phyloP scores from a whole-genome alignment of 1,140 invertebrate species.

The Pseudachorutes palmiensis region DNA sequence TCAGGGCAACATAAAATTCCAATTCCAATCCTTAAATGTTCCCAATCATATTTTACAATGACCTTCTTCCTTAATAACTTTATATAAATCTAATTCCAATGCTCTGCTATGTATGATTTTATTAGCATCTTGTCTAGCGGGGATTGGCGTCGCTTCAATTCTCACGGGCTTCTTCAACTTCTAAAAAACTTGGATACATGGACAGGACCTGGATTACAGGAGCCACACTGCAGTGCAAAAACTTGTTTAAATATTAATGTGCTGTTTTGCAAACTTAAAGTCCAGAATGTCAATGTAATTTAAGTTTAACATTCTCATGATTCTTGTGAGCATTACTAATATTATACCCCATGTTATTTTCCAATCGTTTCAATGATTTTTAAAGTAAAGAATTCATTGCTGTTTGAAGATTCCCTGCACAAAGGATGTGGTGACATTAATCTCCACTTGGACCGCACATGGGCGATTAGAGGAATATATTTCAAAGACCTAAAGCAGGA shows the following conservation, averaged over 20 bases:
- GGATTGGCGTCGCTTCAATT: background rate
- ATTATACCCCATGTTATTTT: too few species aligned
- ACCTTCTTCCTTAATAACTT: background rate
- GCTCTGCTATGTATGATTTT: background rate
- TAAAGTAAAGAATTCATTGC: too few species aligned
- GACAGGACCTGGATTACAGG: background rate
- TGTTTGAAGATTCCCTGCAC: too few species aligned
- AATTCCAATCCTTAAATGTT: background rate
- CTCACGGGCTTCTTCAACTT: background rate
- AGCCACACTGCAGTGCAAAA: too few species aligned
- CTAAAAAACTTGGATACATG: background rate
- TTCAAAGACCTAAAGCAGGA: background rate
- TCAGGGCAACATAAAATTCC: background rate
- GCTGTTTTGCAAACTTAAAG: too few species aligned
- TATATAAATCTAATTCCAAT: background rate
- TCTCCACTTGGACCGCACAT: too few species aligned
- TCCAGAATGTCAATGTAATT: too few species aligned
- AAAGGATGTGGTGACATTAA: too few species aligned
- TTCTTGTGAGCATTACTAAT: too few species aligned
- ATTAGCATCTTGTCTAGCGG: background rate
- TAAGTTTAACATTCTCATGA: too few species aligned
- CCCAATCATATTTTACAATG: background rate
- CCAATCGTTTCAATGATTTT: too few species aligned
- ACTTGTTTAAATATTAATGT: too few species aligned
- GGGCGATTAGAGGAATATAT: background rate